A percentile compares a stretch with the other conserved stretches of the same genome.
phyloP scores from a whole-genome alignment of 2,888 invertebrate species.

The Agrenia bidenticulata region DNA sequence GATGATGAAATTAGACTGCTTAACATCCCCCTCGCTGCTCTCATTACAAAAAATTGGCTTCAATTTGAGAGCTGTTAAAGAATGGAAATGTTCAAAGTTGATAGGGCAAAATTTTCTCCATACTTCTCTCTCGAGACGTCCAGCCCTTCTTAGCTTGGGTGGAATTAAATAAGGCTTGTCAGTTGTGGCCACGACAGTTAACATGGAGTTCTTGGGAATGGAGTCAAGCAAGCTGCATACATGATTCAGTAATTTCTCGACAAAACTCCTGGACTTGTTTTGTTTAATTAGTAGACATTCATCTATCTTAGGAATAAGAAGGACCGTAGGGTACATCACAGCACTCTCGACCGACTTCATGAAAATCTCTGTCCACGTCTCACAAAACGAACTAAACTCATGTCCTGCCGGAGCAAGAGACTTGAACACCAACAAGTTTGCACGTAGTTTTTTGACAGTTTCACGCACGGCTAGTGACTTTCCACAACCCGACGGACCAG shows the following conservation, averaged over 20 bases:
- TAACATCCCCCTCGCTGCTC: constrained; percentile 9
- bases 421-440: constrained; percentile 57
- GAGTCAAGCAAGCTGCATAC: constrained; percentile 60
- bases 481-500: constrained; percentile 64
- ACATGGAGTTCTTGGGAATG: constrained; percentile 54
- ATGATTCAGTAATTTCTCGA: constrained; percentile 54
- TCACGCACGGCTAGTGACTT: constrained; percentile 62
- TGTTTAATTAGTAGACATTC: constrained; percentile 8
- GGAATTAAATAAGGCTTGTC: constrained; percentile 60
- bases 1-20: too few relatives aligned
- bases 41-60: constrained; percentile 2
- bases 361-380: constrained; percentile 60
- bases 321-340: constrained; percentile 56
- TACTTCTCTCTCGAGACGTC: constrained; percentile 63
- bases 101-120: too few relatives aligned
- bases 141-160: constrained; percentile 59
- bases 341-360: constrained; percentile 56
- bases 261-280: constrained; percentile 52
- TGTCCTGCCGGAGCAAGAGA: constrained; percentile 11
- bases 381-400: constrained; percentile 54
- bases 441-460: constrained; percentile 58
- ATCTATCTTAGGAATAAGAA: constrained; percentile 53
- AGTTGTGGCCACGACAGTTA: constrained; percentile 62
- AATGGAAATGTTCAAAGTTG: too few relatives aligned
- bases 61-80: too few relatives aligned